Percentiles rank a stretch among this genome's conserved stretches.
phyloP scores from a whole-genome alignment of 2,113 vertebrate genomes.

The Daboia siamensis region DNA sequence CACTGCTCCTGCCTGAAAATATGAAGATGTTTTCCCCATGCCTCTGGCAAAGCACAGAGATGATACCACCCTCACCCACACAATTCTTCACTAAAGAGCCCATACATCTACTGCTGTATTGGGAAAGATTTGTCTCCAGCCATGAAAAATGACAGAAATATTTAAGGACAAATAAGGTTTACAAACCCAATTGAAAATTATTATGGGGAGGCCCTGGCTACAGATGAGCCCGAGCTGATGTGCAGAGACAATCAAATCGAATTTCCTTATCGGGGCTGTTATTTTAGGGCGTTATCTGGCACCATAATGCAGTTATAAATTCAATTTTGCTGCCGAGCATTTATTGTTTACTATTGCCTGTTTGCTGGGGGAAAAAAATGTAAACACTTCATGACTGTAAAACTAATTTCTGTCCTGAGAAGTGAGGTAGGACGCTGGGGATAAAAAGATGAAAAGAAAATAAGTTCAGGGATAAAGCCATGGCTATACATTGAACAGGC shows the following conservation, averaged over 20 bases:
- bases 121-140: constrained; percentile 73
- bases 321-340: constrained; percentile 86
- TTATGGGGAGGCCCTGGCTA: constrained; percentile 69
- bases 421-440: constrained; percentile 54
- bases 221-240: constrained; percentile 81
- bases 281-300: constrained; percentile 97
- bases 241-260: constrained; percentile 90
- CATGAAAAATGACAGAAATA: constrained; percentile 86
- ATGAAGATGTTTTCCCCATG: constrained; percentile 53
- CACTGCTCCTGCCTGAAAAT: constrained; percentile 65
- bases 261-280: constrained; percentile 96
- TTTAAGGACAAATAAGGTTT: constrained; percentile 83
- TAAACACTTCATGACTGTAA: constrained; percentile 90
- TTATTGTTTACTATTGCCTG: constrained; percentile 96
- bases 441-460: constrained; percentile 30
- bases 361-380: constrained; percentile 81
- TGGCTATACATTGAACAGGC: not conserved
- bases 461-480: constrained; percentile 1
- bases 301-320: constrained; percentile 96
- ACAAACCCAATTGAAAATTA: constrained; percentile 82
- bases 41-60: not conserved
- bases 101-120: constrained; percentile 48
- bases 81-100: not conserved
- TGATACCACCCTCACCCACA: constrained; percentile 9
- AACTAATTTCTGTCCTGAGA: constrained; percentile 84